A percentile compares a stretch with the other conserved stretches of the same genome.
These are phyloP conservation scores for Neodiprion fabricii DNA, from an alignment of 1,140 invertebrate species.

Conservation along the genomic window DNA sequence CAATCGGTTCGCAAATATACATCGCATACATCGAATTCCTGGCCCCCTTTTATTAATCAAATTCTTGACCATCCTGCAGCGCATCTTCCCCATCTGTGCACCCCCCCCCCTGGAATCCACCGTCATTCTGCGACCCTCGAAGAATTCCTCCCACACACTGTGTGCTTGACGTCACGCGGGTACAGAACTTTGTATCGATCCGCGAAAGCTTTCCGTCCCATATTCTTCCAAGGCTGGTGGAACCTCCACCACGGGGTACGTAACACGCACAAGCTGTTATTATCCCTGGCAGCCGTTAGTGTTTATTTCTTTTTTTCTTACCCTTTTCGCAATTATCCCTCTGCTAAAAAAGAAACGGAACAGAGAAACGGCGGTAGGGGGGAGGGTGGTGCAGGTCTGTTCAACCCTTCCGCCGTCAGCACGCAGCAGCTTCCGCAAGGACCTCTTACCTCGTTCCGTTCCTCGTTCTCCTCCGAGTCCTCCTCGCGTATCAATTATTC, in stretches of 20 bases:
- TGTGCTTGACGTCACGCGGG: conserved; percentile 33
- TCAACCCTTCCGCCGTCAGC: too few relatives aligned
- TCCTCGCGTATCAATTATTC: too few relatives aligned
- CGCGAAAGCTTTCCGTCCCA: conserved; percentile 23
- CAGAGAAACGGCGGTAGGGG: conserved; percentile 21
- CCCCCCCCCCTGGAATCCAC: not conserved
- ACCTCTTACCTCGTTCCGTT: too few relatives aligned
- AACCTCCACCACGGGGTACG: not conserved
- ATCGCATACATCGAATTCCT: too few relatives aligned
- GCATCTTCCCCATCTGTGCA: too few relatives aligned
- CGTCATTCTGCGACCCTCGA: not conserved
- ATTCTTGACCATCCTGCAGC: too few relatives aligned
- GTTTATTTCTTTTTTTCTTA: not conserved
- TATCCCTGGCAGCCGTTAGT: not conserved
- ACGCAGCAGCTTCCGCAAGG: too few relatives aligned
- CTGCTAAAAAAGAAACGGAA: not conserved
- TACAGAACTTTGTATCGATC: conserved; percentile 34
- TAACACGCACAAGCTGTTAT: not conserved
- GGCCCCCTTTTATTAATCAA: too few relatives aligned
- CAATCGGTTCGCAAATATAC: too few relatives aligned
- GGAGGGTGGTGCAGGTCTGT: conserved; percentile 15
- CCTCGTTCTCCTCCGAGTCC: too few relatives aligned
- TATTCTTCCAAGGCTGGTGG: conserved; percentile 22
- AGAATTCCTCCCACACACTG: not conserved
- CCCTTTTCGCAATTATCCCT: conserved; percentile 20